Evolutionary conservation across 2,797 vertebrate species (phyloP).

Genomic region (Rhinatrema bivittatum): DNA sequence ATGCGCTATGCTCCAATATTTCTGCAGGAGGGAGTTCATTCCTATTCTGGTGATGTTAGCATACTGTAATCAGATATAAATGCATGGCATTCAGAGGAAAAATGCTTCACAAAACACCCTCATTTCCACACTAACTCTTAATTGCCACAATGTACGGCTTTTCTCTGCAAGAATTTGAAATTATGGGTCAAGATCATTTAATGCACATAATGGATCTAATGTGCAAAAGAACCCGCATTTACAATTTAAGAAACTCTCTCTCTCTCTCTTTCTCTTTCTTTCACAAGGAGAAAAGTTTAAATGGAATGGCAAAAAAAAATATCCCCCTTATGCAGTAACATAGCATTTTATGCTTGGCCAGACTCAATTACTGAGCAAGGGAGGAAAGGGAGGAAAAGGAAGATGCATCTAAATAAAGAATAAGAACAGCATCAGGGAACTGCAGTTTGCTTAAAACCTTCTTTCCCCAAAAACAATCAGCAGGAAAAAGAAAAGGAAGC

Average conservation of each 20-base stretch:
- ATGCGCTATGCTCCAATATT: too few relatives aligned
- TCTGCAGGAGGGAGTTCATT: too few relatives aligned
- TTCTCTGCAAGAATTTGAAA: conserved; percentile 38
- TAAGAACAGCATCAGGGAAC: too few relatives aligned
- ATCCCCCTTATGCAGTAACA: too few relatives aligned
- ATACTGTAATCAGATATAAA: conserved; percentile 44
- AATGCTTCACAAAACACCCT: conserved; percentile 30
- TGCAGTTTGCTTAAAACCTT: too few relatives aligned
- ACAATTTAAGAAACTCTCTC: conserved; percentile 15
- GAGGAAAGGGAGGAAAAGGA: too few relatives aligned
- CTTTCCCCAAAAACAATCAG: too few relatives aligned
- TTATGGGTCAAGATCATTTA: conserved; percentile 55
- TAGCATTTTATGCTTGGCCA: too few relatives aligned
- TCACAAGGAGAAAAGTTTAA: conserved; percentile 14
- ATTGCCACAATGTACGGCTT: conserved; percentile 43
- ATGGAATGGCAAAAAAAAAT: conserved; percentile 2
- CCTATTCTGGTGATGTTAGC: too few relatives aligned
- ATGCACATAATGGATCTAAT: conserved; percentile 40
- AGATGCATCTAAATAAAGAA: too few relatives aligned
- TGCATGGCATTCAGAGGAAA: conserved; percentile 52
- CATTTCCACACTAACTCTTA: conserved; percentile 35
- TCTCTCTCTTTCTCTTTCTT: conserved; percentile 37
- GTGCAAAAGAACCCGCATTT: conserved; percentile 24
- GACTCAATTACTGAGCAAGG: too few relatives aligned
- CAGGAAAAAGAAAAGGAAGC: too few relatives aligned